Evolutionary conservation across 2,888 invertebrate species (phyloP).

Genomic region (Drosophila longiperda): DNA sequence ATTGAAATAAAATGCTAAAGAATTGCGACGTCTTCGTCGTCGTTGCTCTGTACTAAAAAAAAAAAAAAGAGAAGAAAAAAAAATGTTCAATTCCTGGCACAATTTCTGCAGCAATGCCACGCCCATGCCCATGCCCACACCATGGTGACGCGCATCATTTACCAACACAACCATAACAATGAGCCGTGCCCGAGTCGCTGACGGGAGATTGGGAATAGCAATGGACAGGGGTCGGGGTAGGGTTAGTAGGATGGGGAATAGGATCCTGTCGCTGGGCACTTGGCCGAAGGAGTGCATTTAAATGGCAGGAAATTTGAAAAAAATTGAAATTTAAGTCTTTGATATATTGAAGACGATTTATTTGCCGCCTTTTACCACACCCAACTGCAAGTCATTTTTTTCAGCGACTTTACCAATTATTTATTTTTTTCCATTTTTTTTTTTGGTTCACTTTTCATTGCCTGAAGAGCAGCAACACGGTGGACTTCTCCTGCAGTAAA

Average conservation of each 20-base stretch:
- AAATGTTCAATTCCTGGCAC: constrained; percentile 76
- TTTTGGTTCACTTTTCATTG: constrained; percentile 6
- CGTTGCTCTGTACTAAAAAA: constrained; percentile 53
- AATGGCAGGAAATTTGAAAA: constrained; percentile 82
- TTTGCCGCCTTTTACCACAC: constrained; percentile 61
- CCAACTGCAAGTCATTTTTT: constrained; percentile 51
- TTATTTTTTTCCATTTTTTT: neutral
- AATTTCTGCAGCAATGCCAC: constrained; percentile 72
- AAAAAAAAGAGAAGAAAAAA: constrained; percentile 32
- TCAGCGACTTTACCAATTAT: constrained; percentile 44
- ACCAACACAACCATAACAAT: constrained; percentile 75
- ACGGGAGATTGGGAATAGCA: constrained; percentile 5
- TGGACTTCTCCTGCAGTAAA: constrained; percentile 1
- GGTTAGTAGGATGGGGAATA: constrained; percentile 6
- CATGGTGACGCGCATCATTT: constrained; percentile 62
- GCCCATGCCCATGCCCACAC: constrained; percentile 45
- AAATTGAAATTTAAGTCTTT: constrained; percentile 83
- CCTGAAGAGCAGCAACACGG: constrained; percentile 8
- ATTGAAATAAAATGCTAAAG: constrained; percentile 83
- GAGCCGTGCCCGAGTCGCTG: constrained; percentile 21
- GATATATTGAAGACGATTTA: constrained; percentile 79
- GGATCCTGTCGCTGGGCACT: constrained; percentile 38
- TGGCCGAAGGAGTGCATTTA: constrained; percentile 78
- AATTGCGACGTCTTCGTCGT: constrained; percentile 75
- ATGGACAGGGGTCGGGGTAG: constrained; percentile 4